Conservation (phyloP, 2,113 vertebrate species). For the Gulo gulo region DNA sequence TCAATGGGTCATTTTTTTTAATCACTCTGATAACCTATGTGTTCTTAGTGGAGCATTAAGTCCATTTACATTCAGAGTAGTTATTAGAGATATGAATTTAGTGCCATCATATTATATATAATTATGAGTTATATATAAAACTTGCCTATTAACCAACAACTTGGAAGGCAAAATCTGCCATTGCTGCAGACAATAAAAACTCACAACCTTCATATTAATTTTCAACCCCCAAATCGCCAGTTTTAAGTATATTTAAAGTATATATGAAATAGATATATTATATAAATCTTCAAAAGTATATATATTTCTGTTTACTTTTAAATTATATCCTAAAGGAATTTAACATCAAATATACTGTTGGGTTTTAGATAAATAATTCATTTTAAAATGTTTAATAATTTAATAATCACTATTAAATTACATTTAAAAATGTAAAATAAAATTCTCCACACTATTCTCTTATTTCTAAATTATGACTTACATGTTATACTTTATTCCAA, state of each 20-base stretch:
- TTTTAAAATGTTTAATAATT: background rate
- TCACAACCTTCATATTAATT: constrained; percentile 1
- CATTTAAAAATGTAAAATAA: constrained; percentile 26
- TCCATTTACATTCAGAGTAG: background rate
- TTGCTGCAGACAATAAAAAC: background rate
- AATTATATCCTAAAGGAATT: background rate
- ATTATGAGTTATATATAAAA: constrained; percentile 16
- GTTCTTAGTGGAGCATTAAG: background rate
- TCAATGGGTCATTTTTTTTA: background rate
- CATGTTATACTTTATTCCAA: background rate
- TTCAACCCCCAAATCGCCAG: background rate
- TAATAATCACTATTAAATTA: no score
- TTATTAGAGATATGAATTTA: background rate
- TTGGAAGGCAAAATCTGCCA: background rate
- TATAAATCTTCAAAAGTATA: background rate
- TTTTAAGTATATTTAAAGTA: background rate
- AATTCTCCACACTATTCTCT: background rate
- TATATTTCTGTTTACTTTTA: background rate
- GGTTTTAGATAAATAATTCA: background rate
- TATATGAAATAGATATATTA: background rate
- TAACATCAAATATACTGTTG: background rate
- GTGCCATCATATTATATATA: background rate
- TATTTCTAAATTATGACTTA: background rate
- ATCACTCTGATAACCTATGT: background rate
- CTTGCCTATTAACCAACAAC: background rate